Evolutionary conservation across 1,140 invertebrate species (phyloP).

Genomic region (Acarapis woodi): DNA sequence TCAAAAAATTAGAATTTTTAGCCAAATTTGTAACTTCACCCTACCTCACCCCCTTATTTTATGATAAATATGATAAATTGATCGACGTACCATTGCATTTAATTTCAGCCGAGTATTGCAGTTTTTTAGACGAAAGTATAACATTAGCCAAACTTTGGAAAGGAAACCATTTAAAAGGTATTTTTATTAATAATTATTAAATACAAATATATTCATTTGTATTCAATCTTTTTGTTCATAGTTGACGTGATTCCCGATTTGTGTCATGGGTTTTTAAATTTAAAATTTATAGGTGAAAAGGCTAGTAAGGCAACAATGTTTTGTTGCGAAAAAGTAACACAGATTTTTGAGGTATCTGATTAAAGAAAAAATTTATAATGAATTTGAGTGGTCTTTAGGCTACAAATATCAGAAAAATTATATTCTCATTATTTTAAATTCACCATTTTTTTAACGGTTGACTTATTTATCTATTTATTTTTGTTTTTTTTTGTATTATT

Average conservation of each 20-base stretch:
- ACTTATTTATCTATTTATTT: too few relatives aligned
- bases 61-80: background rate
- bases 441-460: too few relatives aligned
- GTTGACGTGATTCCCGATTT: background rate
- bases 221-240: too few relatives aligned
- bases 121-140: background rate
- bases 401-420: too few relatives aligned
- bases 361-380: too few relatives aligned
- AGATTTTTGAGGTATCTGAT: too few relatives aligned
- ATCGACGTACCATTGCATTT: background rate
- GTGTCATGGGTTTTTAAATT: background rate
- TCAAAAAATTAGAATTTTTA: background rate
- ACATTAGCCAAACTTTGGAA: constrained; percentile 1
- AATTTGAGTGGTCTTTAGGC: too few relatives aligned
- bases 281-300: background rate
- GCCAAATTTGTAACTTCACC: background rate
- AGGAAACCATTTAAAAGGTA: background rate
- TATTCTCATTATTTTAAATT: too few relatives aligned
- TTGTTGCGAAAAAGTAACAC: background rate
- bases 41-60: background rate
- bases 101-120: background rate
- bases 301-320: background rate
- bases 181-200: background rate
- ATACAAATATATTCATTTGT: background rate
- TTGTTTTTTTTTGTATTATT: too few relatives aligned